phyloP scores from a whole-genome alignment of 1,140 invertebrate species.

The Colletes latitarsis region DNA sequence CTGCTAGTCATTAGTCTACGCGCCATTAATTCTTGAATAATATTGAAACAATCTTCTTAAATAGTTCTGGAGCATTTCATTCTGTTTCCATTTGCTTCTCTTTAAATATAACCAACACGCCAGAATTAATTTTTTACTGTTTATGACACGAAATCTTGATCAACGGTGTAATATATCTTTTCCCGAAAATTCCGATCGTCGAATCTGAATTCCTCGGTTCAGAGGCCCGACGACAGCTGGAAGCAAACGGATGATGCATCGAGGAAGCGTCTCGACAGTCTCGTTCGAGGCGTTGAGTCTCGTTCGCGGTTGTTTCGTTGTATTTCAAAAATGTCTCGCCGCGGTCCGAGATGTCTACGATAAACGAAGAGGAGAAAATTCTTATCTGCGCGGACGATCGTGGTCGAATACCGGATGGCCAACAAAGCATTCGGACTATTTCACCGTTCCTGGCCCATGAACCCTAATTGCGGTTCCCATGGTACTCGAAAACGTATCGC shows the following conservation, averaged over 20 bases:
- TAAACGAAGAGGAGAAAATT: neutral
- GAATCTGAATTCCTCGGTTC: no score
- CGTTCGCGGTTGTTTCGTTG: slow-evolving; percentile 6
- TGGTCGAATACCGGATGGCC: slow-evolving; percentile 17
- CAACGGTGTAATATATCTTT: no score
- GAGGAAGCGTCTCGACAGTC: neutral
- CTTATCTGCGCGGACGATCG: slow-evolving; percentile 34
- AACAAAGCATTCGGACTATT: slow-evolving; percentile 44
- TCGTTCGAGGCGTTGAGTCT: neutral
- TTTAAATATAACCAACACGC: no score
- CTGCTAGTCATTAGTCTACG: no score
- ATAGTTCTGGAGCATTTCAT: no score
- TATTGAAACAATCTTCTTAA: no score
- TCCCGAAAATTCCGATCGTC: no score
- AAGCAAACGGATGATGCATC: neutral
- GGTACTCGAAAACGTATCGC: slow-evolving; percentile 36
- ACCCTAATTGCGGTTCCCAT: slow-evolving; percentile 52
- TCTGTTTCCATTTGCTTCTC: no score
- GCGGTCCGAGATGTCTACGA: slow-evolving; percentile 5
- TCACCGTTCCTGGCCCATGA: slow-evolving; percentile 26
- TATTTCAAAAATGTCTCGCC: slow-evolving; percentile 25
- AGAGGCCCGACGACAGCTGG: neutral
- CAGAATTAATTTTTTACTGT: no score
- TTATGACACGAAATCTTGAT: no score
- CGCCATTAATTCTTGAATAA: no score